Percentiles rank a stretch among this genome's conserved stretches.
phyloP scores from a whole-genome alignment of 2,888 invertebrate species.

The Thelaira solivaga region DNA sequence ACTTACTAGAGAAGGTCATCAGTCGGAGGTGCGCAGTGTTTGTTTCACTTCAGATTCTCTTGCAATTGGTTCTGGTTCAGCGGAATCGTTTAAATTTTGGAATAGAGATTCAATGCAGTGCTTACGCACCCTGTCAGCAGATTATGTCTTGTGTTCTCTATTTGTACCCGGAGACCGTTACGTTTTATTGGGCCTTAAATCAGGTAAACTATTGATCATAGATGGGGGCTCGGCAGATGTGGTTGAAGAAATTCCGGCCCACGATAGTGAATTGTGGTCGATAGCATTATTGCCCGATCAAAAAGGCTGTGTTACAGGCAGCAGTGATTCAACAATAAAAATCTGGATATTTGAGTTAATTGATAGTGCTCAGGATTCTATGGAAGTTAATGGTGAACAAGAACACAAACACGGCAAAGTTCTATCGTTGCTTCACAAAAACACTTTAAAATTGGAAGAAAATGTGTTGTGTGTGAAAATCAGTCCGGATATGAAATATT shows the following conservation, averaged over 20 bases:
- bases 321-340: slow-evolving; percentile 93
- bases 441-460: slow-evolving; percentile 92
- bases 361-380: slow-evolving; percentile 81
- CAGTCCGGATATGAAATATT: slow-evolving; percentile 89
- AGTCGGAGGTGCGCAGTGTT: slow-evolving; percentile 91
- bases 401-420: slow-evolving; percentile 77
- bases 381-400: slow-evolving; percentile 22
- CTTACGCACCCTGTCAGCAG: slow-evolving; percentile 82
- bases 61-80: slow-evolving; percentile 90
- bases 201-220: slow-evolving; percentile 88
- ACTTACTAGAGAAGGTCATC: slow-evolving; percentile 88
- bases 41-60: slow-evolving; percentile 94
- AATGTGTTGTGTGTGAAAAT: slow-evolving; percentile 89
- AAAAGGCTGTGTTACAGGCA: slow-evolving; percentile 90
- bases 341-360: slow-evolving; percentile 96
- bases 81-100: slow-evolving; percentile 95
- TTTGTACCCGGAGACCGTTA: slow-evolving; percentile 95
- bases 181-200: slow-evolving; percentile 90
- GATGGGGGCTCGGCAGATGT: slow-evolving; percentile 90
- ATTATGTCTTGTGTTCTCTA: slow-evolving; percentile 83
- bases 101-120: slow-evolving; percentile 85
- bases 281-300: slow-evolving; percentile 88
- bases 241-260: slow-evolving; percentile 90
- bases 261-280: slow-evolving; percentile 87
- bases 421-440: slow-evolving; percentile 86